phyloP scores from a whole-genome alignment of 2,113 vertebrate species.

The Campylorhamphus procurvoides region DNA sequence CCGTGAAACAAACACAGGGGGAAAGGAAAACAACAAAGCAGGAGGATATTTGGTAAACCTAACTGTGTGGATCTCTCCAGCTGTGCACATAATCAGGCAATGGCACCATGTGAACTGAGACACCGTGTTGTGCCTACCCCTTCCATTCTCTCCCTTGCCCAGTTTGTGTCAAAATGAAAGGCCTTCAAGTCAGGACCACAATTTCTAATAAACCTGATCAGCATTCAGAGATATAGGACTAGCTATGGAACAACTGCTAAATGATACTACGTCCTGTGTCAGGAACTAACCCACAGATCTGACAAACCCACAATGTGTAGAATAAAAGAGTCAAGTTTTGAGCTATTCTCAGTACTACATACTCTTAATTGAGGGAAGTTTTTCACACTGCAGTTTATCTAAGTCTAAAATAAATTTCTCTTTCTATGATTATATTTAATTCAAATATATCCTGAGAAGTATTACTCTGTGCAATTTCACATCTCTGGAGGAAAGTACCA shows the following conservation, averaged over 20 bases:
- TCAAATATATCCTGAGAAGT: not conserved
- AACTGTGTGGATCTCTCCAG: not conserved
- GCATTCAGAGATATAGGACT: not conserved
- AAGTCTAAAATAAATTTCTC: not conserved
- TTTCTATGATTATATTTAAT: not conserved
- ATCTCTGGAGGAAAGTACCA: not conserved
- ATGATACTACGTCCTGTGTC: not conserved
- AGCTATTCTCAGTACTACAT: not conserved
- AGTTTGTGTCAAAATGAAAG: not conserved
- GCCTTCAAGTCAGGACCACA: not conserved
- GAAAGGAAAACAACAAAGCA: not conserved
- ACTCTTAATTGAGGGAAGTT: not conserved
- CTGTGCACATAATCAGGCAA: not conserved
- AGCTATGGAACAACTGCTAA: not conserved
- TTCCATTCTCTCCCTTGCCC: not conserved
- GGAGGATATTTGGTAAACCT: not conserved
- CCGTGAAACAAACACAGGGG: not conserved
- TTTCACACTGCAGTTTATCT: not conserved
- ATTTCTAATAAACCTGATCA: not conserved
- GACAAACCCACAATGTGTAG: not conserved
- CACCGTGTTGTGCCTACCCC: rapidly evolving
- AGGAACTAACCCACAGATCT: not conserved
- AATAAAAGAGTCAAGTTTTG: not conserved
- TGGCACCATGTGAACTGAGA: not conserved
- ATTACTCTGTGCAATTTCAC: not conserved